These are phyloP conservation scores for Scartelaos histophorus DNA, from an alignment of 2,113 vertebrate genomes.

Conservation along the genomic window DNA sequence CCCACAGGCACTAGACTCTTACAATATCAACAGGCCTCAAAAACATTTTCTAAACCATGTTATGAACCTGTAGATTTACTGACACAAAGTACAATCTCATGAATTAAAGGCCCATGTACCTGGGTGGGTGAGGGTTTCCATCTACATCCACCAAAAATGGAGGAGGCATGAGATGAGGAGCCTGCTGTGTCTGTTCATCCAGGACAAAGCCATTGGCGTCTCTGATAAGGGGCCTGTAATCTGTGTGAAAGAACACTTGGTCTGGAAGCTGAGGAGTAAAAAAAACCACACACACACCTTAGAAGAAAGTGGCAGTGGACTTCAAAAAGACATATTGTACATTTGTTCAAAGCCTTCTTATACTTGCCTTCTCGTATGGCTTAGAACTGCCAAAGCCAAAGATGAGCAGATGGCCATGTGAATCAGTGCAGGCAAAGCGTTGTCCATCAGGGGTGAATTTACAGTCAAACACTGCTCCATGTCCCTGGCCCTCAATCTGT, in stretches of 20 bases:
- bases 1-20: background rate
- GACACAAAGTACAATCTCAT: background rate
- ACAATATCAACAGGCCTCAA: background rate
- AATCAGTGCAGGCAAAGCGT: constrained; percentile 95
- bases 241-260: constrained; percentile 99
- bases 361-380: constrained; percentile 89
- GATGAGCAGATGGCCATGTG: constrained; percentile 93
- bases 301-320: background rate
- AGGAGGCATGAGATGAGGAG: constrained; percentile 97
- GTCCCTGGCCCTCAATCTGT: constrained; percentile 97
- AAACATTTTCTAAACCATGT: too few species aligned
- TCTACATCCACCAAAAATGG: constrained; percentile 97
- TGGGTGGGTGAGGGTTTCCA: constrained; percentile 94
- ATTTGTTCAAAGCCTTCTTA: background rate
- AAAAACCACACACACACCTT: background rate
- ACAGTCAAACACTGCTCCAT: constrained; percentile 96
- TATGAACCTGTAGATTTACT: too few species aligned
- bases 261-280: constrained; percentile 86
- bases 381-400: constrained; percentile 95
- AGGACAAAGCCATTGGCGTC: constrained; percentile 93
- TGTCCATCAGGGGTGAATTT: constrained; percentile 97
- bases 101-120: constrained; percentile 53
- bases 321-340: background rate
- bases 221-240: constrained; percentile 92
- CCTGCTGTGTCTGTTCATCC: constrained; percentile 97